Percentiles rank a stretch among this genome's conserved stretches.
These are phyloP conservation scores for Gymnocephalus cernua DNA, from an alignment of 2,113 vertebrate genomes.

Conservation along the genomic window DNA sequence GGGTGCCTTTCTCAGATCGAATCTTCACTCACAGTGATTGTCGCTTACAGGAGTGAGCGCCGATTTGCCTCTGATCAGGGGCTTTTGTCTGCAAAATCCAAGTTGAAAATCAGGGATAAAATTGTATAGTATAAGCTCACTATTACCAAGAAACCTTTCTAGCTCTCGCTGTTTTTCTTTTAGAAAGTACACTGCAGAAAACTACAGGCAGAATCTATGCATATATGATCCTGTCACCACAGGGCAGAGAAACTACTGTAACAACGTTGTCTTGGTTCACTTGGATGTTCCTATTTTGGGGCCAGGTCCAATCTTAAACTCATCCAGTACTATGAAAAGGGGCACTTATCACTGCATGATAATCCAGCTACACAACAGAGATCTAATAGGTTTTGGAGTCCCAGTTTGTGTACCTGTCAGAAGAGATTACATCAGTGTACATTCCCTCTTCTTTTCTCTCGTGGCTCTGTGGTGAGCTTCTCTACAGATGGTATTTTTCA, in stretches of 20 bases:
- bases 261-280: background rate
- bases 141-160: background rate
- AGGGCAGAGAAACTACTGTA: background rate
- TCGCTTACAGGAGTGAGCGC: background rate
- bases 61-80: background rate
- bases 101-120: background rate
- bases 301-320: background rate
- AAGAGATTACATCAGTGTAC: background rate
- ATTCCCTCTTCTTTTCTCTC: constrained; percentile 1
- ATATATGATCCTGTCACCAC: background rate
- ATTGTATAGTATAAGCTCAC: background rate
- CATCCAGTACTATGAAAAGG: background rate
- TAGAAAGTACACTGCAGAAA: background rate
- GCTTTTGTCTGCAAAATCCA: background rate
- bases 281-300: background rate
- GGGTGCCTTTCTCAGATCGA: background rate
- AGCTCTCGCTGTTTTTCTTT: background rate
- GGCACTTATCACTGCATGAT: constrained; percentile 7
- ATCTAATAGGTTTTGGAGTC: background rate
- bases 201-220: background rate
- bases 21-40: background rate
- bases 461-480: background rate
- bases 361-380: background rate
- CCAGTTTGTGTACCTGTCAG: background rate
- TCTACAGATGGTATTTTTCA: background rate